Base-by-base conservation (phyloP, 1,140 invertebrate genomes). In the Drosophila gunungcola region DNA sequence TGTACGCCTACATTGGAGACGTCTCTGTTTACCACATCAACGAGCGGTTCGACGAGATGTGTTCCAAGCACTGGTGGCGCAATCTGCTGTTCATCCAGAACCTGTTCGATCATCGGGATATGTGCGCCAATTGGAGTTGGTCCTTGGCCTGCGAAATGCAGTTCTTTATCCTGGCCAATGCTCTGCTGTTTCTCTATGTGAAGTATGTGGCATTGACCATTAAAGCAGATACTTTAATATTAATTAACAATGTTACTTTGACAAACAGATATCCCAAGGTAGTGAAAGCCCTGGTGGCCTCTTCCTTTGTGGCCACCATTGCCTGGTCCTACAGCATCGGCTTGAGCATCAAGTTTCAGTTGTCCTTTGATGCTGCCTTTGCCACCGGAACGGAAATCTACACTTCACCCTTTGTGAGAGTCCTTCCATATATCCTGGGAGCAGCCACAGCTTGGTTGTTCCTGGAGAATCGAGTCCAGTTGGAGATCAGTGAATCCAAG, bases 61-160 rank as follows among this genome's bases (percentile, higher is more conserved):
- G 95, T 73, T 79, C 92, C 2, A 93, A 93, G 51, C 80, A 95
- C 77, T 95, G 95, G 95, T 95, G 95, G 95, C 93, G 94, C 63
- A 95, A 95, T 90, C 48, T 95, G 2, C 81, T 95, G 5, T 95
- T 94, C 72, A 94, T 95, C 39, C 95, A 95, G 78, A 95, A 95
- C 91, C 84, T 95, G 0, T 95, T 93, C 60, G 79, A 91, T 38
- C 92, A 92, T 75, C 84, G 93, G 0, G 92, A 94, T 39, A 93
- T 94, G 93, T 97, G 97, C 80, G 94, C 97, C 93, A 94, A 94
- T 7, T 97, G 96, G 95, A 95, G 95, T 16, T 97, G 97, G 97
- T 97, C 97, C 67, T 78, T 97, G 55, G 95, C 96, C 27, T 95
- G 95, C 62, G 97, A 97, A 90, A 97, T 96, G 94, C 96, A 97